These are phyloP conservation scores for Carlito syrichta DNA, from an alignment of 2,113 vertebrate species.

Conservation along the genomic window DNA sequence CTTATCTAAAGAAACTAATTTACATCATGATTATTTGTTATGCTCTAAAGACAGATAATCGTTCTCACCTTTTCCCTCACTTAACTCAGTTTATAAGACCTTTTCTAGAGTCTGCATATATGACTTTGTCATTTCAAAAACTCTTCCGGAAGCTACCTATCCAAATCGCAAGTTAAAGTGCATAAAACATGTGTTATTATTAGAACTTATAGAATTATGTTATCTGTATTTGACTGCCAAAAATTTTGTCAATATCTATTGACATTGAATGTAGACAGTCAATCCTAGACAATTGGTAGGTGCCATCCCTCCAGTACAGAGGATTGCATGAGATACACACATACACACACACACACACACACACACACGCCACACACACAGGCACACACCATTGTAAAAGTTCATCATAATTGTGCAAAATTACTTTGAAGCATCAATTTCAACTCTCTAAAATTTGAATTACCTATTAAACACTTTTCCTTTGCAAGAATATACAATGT, in stretches of 20 bases:
- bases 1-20: conserved; percentile 41
- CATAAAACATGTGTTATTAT: background rate
- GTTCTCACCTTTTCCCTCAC: background rate
- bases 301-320: background rate
- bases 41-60: conserved; percentile 37
- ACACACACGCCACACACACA: background rate
- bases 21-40: conserved; percentile 53
- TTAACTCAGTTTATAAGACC: conserved; percentile 22
- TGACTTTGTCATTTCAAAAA: conserved; percentile 33
- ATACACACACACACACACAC: background rate
- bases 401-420: background rate
- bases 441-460: conserved; percentile 29
- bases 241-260: conserved; percentile 2
- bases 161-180: background rate
- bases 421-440: conserved; percentile 28
- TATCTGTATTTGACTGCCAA: background rate
- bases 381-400: background rate
- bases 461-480: conserved; percentile 23
- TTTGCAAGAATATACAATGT: conserved; percentile 33
- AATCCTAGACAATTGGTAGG: background rate
- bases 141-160: background rate
- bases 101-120: conserved; percentile 11
- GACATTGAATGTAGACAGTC: background rate
- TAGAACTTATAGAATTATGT: conserved; percentile 7
- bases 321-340: background rate